Conservation (phyloP, 2,797 vertebrate genomes). For the Dendrocincla fuliginosa region DNA sequence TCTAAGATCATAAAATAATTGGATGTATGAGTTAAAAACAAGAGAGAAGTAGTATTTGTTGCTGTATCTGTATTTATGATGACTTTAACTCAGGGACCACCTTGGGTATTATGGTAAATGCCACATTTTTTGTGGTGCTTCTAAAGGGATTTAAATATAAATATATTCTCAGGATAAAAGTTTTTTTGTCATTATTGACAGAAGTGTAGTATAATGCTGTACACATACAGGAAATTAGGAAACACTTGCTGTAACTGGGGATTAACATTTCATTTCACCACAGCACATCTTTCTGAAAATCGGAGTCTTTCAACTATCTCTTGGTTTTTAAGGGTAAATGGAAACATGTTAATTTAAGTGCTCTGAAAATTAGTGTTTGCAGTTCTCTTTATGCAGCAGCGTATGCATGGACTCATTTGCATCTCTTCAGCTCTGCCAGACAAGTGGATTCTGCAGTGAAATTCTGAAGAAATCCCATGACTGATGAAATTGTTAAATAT, state of each 20-base stretch:
- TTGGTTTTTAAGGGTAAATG: background rate
- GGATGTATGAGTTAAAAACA: background rate
- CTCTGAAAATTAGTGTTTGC: slow-evolving; percentile 26
- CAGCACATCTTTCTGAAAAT: background rate
- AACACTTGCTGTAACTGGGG: background rate
- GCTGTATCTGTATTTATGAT: background rate
- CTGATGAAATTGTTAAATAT: background rate
- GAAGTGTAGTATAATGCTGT: background rate
- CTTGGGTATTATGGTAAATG: background rate
- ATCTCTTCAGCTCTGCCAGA: background rate
- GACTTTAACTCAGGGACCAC: background rate
- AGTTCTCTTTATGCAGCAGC: background rate
- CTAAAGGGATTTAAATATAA: background rate
- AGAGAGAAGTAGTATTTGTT: background rate
- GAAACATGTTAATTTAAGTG: slow-evolving; percentile 14
- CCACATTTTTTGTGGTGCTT: background rate
- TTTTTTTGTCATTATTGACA: background rate
- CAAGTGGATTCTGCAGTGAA: background rate
- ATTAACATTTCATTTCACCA: background rate
- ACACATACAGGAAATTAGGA: background rate
- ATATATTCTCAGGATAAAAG: background rate
- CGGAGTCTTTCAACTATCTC: background rate
- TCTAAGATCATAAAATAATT: background rate
- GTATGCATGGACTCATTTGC: background rate
- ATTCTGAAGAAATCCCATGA: background rate